Conservation (phyloP, 1,140 invertebrate species). For the Leptopilina clavipes region DNA sequence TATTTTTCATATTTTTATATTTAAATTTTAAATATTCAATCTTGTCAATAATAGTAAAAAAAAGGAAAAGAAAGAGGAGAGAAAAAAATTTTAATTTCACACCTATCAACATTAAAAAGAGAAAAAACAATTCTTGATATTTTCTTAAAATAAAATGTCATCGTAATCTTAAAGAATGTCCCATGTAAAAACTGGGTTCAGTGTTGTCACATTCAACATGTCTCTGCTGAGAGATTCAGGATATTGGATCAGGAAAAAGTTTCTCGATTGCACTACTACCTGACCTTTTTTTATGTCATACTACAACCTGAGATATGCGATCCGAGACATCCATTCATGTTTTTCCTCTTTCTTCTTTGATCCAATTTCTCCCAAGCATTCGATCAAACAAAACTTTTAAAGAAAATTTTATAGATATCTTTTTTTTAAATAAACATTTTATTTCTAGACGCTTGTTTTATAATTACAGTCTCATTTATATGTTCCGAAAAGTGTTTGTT, state of each 20-base stretch:
- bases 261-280: not conserved
- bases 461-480: no score
- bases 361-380: conserved; percentile 20
- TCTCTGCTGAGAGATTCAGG: conserved; percentile 9
- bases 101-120: not conserved
- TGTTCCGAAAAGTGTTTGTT: no score
- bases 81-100: no score
- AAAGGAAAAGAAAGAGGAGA: no score
- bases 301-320: conserved; percentile 18
- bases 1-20: not conserved
- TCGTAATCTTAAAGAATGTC: not conserved
- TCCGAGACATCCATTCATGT: conserved; percentile 4
- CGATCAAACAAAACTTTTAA: not conserved
- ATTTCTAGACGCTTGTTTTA: not conserved
- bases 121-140: not conserved
- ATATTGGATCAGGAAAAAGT: conserved; percentile 15
- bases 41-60: no score
- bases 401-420: not conserved
- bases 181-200: conserved; percentile 5
- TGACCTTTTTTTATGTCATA: conserved; percentile 5
- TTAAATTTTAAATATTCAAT: no score
- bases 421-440: not conserved
- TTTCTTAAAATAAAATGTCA: not conserved
- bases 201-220: conserved; percentile 25
- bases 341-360: conserved; percentile 5